Percentiles rank a stretch among this genome's conserved stretches.
Conservation (phyloP, 2,113 vertebrate genomes). For the Pungitius pungitius region DNA sequence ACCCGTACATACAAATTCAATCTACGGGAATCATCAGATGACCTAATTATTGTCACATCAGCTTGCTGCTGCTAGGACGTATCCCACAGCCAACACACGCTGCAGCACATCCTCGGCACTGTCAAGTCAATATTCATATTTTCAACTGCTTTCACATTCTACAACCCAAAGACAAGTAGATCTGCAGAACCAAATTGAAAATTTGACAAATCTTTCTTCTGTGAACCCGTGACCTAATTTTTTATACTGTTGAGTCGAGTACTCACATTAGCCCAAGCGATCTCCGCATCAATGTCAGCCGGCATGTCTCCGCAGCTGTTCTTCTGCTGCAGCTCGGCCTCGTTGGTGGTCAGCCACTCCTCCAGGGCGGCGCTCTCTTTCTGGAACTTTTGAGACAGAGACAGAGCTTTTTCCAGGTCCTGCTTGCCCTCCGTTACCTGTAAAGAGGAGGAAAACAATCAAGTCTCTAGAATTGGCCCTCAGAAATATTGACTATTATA, state of each 20-base stretch:
- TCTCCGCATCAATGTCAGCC: slow-evolving; percentile 89
- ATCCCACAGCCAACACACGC: background rate
- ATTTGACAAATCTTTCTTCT: background rate
- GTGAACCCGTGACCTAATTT: background rate
- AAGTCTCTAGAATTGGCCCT: background rate
- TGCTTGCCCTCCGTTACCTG: slow-evolving; percentile 98
- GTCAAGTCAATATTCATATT: background rate
- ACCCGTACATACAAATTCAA: background rate
- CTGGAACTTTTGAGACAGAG: slow-evolving; percentile 86
- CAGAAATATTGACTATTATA: background rate
- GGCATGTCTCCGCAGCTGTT: slow-evolving; percentile 85
- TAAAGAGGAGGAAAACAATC: slow-evolving; percentile 5
- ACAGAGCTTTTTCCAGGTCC: slow-evolving; percentile 90
- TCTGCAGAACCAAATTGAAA: background rate
- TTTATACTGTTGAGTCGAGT: background rate
- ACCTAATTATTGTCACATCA: background rate
- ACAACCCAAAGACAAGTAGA: background rate
- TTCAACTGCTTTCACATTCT: background rate
- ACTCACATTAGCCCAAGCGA: slow-evolving; percentile 94
- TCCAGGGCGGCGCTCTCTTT: slow-evolving; percentile 86
- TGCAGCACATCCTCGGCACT: background rate
- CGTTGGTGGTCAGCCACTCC: slow-evolving; percentile 87
- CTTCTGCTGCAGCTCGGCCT: slow-evolving; percentile 87
- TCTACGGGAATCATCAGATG: background rate
- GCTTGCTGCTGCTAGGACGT: background rate